These are phyloP conservation scores for Mactra quadrangularis DNA, from an alignment of 1,140 invertebrate genomes.

Conservation along the genomic window DNA sequence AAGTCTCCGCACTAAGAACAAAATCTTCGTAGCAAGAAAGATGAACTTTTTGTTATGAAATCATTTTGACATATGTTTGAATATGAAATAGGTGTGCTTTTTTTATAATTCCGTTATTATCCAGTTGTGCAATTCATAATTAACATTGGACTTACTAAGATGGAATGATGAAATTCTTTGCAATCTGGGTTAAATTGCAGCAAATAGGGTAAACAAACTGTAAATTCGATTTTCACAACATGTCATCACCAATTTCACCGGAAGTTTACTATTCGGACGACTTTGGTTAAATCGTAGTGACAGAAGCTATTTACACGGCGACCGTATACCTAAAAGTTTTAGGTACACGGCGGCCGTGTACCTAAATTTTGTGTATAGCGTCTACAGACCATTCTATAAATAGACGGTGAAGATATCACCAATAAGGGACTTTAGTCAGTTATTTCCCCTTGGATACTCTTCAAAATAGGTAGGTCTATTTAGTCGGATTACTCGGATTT, in stretches of 20 bases:
- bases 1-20: background rate
- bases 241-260: slow-evolving; percentile 20
- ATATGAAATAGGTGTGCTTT: background rate
- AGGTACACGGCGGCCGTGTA: no score
- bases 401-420: no score
- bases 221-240: slow-evolving; percentile 7
- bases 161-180: slow-evolving; percentile 8
- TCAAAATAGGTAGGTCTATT: no score
- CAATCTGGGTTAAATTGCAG: background rate
- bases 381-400: no score
- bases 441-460: no score
- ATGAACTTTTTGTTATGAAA: background rate
- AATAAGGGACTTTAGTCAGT: no score
- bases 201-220: background rate
- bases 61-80: background rate
- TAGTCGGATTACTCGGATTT: no score
- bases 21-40: background rate
- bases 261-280: no score
- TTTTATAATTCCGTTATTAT: background rate
- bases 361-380: no score
- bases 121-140: background rate
- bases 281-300: no score
- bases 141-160: background rate
- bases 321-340: no score
- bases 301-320: no score